Evolutionary conservation across 1,140 invertebrate species (phyloP).

Genomic region (Mya arenaria): DNA sequence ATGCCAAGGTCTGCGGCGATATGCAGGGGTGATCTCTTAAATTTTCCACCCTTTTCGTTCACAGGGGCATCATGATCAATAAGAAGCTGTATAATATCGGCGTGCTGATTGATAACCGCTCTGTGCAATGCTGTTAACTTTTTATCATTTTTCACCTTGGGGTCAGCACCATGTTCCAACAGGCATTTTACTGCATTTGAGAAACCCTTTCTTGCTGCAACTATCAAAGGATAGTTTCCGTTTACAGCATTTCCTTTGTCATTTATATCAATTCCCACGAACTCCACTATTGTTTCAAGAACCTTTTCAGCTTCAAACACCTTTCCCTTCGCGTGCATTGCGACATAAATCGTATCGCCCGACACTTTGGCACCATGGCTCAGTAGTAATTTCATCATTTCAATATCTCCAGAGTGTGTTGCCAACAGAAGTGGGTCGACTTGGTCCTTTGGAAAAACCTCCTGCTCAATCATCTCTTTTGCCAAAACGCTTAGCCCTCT

Average conservation of each 20-base stretch:
- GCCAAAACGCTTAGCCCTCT: slow-evolving; percentile 10
- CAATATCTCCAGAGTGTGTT: slow-evolving; percentile 10
- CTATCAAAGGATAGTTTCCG: slow-evolving; percentile 10
- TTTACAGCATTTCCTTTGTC: background rate
- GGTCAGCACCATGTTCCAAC: slow-evolving; percentile 1
- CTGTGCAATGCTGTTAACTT: slow-evolving; percentile 18
- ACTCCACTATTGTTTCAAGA: background rate
- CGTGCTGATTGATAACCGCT: background rate
- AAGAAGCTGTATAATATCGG: background rate
- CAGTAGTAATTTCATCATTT: slow-evolving; percentile 3
- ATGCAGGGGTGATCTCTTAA: slow-evolving; percentile 28
- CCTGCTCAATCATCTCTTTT: background rate
- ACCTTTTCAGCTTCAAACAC: background rate
- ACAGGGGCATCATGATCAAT: slow-evolving; percentile 1
- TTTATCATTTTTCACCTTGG: background rate
- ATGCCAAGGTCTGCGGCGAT: slow-evolving; percentile 14
- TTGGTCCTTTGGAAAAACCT: background rate
- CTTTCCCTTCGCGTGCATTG: background rate
- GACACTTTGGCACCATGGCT: background rate
- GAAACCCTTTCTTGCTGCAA: background rate
- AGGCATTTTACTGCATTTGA: background rate
- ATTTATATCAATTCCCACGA: background rate
- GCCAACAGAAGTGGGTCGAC: slow-evolving; percentile 18
- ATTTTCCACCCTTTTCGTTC: slow-evolving; percentile 1
- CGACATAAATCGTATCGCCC: slow-evolving; percentile 17